Base-by-base conservation (phyloP, 2,113 vertebrate genomes). In the Romanogobio albipinnatus region DNA sequence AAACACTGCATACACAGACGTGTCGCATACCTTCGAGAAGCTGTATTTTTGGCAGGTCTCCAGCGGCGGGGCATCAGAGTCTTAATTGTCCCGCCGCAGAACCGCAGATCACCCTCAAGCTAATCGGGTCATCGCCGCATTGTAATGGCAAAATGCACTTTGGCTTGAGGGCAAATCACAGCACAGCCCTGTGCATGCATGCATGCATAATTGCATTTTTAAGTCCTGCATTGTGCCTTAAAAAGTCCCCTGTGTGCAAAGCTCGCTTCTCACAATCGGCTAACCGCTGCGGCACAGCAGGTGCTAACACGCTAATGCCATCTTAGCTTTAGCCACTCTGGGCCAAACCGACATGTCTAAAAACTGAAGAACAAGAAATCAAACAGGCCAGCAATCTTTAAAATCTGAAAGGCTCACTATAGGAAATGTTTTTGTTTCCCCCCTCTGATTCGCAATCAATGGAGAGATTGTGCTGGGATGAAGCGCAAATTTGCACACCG, bases 71-170 rank as follows among this genome's bases (percentile, higher is more conserved):
- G 87, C 64, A 90, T 91, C 86, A 73, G 59, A 89, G 91, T 86
- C 85, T 86, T 84, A 53, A 81, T 49, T 85, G 13, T 89, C 90
- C 92, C 89, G 89, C 91, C 91, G 43, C 66, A 87, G 85, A 85
- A 86, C 76, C 19, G 29, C 53, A 1, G 29, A 71, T 89, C 80
- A 61, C 9, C 53, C 17, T 6, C 9, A 47, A 47, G 58, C 43
- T 92, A 93, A 91, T 92, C 87, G 88, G 92, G 89, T 89, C 90
- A 91, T 90, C 86, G 81, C 89, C 89, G 91, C 89, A 90, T 90
- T 88, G 89, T 73, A 92, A 91, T 53, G 76, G 66, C 82, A 84
- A 88, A 84, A 86, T 36, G 39, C 87, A 64, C 87, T 87, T 61
- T 88, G 86, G 87, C 89, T 90, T 14, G 51, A 79, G 26, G 33